Conservation (phyloP, 2,888 invertebrate genomes). For the Arrhopalites spinosus region DNA sequence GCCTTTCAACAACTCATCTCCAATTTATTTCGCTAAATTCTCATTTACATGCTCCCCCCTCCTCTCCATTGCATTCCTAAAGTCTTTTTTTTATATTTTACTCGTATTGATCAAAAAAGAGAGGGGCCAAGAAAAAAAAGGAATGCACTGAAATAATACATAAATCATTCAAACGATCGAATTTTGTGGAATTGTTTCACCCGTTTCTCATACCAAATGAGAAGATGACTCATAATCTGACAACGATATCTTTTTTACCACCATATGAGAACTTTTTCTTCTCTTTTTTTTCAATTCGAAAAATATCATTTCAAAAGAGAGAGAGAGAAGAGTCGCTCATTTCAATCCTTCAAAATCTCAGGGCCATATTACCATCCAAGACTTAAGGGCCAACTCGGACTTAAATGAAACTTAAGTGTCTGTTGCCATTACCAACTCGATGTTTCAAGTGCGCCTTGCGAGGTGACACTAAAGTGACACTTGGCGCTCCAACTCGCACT, state of each 20-base stretch:
- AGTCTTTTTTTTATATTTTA: background rate
- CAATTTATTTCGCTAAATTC: background rate
- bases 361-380: too few relatives aligned
- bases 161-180: background rate
- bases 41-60: constrained; percentile 3
- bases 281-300: background rate
- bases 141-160: background rate
- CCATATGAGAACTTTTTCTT: too few relatives aligned
- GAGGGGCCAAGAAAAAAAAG: background rate
- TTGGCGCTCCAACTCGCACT: too few relatives aligned
- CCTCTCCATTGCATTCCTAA: background rate
- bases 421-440: too few relatives aligned
- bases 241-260: too few relatives aligned
- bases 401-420: too few relatives aligned
- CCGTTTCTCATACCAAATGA: background rate
- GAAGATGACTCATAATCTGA: background rate
- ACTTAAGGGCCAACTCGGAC: too few relatives aligned
- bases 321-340: too few relatives aligned
- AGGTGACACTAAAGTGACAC: too few relatives aligned
- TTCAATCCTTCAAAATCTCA: too few relatives aligned
- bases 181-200: background rate
- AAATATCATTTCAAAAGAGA: background rate
- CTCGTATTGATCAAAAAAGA: background rate
- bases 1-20: constrained; percentile 13
- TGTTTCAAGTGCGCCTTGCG: too few relatives aligned